phyloP scores from a whole-genome alignment of 2,888 invertebrate genomes.

The Torymus auratus region DNA sequence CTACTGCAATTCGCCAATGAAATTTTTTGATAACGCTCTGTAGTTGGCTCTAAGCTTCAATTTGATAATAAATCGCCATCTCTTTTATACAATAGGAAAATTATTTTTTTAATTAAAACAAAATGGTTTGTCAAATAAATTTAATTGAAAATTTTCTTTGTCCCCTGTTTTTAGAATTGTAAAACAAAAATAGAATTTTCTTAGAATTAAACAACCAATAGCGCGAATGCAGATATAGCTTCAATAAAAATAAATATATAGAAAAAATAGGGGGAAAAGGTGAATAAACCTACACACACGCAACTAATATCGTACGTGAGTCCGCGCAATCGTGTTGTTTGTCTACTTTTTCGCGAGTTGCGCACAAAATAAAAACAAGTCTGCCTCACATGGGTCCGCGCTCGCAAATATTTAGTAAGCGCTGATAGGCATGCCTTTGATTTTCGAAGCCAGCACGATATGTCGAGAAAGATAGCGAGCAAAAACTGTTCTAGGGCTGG shows the following conservation, averaged over 20 bases:
- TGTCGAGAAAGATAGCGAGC: no score
- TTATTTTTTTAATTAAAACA: no score
- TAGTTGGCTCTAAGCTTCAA: no score
- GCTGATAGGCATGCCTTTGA: constrained; percentile 1
- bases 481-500: no score
- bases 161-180: background rate
- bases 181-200: constrained; percentile 2
- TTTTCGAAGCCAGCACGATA: background rate
- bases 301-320: background rate
- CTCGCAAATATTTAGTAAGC: constrained; percentile 20
- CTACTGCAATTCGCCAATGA: no score
- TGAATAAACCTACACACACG: background rate
- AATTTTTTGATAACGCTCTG: no score
- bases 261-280: background rate
- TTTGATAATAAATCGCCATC: no score
- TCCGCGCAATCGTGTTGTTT: constrained; percentile 11
- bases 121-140: no score
- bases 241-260: constrained; percentile 23
- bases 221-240: background rate
- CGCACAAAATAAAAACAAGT: constrained; percentile 4
- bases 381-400: background rate
- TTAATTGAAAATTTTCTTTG: background rate
- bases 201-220: background rate
- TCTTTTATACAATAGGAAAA: no score
- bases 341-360: constrained; percentile 22